These are phyloP conservation scores for Diacarnus erythraeanus DNA, from an alignment of 37 sponge, comb jelly and placozoan species.

Conservation along the genomic window DNA sequence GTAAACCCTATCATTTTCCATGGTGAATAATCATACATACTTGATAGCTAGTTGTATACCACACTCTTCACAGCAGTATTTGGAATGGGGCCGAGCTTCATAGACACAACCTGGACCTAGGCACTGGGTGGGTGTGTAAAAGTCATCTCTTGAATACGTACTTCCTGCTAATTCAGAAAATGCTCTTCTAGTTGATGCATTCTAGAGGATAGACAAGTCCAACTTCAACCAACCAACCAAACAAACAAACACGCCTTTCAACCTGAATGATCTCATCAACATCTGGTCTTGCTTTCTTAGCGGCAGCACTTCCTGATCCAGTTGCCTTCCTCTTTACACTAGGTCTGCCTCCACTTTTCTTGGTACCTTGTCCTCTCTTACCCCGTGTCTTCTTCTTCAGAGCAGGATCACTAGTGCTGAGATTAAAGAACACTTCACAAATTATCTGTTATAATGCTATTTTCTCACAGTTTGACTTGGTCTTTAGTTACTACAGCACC, in stretches of 20 bases:
- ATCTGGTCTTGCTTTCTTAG: background rate
- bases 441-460: too few relatives aligned
- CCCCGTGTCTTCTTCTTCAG: constrained; percentile 8
- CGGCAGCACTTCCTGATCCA: background rate
- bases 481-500: background rate
- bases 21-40: constrained; percentile 2
- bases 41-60: constrained; percentile 84
- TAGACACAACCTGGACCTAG: constrained; percentile 81
- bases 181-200: constrained; percentile 2
- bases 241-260: background rate
- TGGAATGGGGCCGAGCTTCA: constrained; percentile 84
- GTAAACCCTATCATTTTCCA: background rate
- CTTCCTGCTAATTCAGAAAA: background rate
- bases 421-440: too few relatives aligned
- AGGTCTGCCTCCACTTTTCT: background rate
- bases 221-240: background rate
- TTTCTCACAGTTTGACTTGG: background rate
- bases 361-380: background rate
- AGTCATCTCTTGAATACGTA: background rate
- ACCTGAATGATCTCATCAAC: constrained; percentile 4
- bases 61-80: constrained; percentile 96
- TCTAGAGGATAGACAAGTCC: background rate
- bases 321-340: background rate
- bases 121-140: constrained; percentile 72
- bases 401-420: background rate